Percentiles rank a stretch among this genome's conserved stretches.
Conservation (phyloP, 2,797 vertebrate species). For the Enteromius trimaculatus region DNA sequence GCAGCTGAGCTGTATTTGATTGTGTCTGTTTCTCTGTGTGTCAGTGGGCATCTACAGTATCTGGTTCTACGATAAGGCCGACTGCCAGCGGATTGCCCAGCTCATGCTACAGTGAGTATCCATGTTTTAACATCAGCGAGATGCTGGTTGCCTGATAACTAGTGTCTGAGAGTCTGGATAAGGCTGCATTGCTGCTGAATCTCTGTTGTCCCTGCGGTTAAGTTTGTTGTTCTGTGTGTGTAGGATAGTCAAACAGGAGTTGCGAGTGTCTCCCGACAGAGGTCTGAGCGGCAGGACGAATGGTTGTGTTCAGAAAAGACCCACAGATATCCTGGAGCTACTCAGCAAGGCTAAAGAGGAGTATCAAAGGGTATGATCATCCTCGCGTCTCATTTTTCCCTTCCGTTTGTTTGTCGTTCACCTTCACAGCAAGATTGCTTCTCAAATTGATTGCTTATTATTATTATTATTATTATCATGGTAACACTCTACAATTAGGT, state of each 20-base stretch:
- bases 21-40: constrained; percentile 28
- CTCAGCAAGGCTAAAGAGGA: constrained; percentile 97
- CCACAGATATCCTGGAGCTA: constrained; percentile 94
- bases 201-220: not conserved
- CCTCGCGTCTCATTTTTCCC: not conserved
- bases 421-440: not conserved
- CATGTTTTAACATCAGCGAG: not conserved
- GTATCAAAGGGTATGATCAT: constrained; percentile 86
- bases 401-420: not conserved
- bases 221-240: not conserved
- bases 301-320: constrained; percentile 80
- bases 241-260: constrained; percentile 93
- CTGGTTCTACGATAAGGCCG: constrained; percentile 98
- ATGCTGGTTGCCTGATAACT: not conserved
- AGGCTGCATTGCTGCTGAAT: not conserved
- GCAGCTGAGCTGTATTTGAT: not conserved
- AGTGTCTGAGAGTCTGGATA: not conserved
- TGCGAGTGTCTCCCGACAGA: constrained; percentile 79
- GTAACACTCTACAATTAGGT: too few species aligned
- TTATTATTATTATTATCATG: not conserved
- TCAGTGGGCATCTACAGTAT: constrained; percentile 98
- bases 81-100: constrained; percentile 96
- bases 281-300: constrained; percentile 81
- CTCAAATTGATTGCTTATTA: not conserved
- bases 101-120: constrained; percentile 95